phyloP scores from a whole-genome alignment of 2,888 invertebrate species.

The Macrophya alboannulata region DNA sequence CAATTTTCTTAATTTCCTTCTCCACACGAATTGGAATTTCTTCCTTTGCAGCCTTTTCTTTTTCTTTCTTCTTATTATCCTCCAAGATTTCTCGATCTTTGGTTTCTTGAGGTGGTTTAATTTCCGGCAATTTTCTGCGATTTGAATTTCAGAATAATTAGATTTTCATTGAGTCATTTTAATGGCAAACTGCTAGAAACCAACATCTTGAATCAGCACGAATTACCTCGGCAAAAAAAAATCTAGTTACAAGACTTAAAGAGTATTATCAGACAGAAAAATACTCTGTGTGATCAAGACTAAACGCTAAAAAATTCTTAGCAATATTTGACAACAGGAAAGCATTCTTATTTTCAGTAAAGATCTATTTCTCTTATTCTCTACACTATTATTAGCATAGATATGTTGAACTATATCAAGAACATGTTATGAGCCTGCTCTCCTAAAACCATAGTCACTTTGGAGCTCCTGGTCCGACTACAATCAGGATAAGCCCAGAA shows the following conservation, averaged over 20 bases:
- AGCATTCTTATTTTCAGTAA: not conserved
- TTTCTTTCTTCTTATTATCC: conserved; percentile 70
- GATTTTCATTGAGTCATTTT: not conserved
- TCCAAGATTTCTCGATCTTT: conserved; percentile 69
- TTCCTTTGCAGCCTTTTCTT: conserved; percentile 72
- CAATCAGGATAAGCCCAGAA: not conserved
- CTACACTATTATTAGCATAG: not conserved
- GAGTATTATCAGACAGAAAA: not conserved
- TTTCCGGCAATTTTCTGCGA: conserved; percentile 46
- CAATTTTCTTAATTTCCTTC: conserved; percentile 72
- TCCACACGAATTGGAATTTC: conserved; percentile 72
- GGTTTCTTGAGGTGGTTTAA: conserved; percentile 16
- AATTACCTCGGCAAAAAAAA: too few species aligned
- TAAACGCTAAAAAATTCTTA: not conserved
- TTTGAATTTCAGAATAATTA: not conserved
- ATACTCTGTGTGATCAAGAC: not conserved
- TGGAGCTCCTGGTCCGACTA: not conserved
- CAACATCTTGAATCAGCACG: not conserved
- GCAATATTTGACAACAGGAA: not conserved
- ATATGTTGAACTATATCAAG: not conserved
- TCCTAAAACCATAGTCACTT: not conserved
- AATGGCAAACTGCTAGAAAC: not conserved
- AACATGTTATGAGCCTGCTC: not conserved
- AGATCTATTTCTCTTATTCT: not conserved
- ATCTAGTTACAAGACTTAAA: not conserved